Percentiles rank a stretch among this genome's conserved stretches.
Evolutionary conservation across 2,888 invertebrate species (phyloP).

Genomic region (Brenthis daphne): DNA sequence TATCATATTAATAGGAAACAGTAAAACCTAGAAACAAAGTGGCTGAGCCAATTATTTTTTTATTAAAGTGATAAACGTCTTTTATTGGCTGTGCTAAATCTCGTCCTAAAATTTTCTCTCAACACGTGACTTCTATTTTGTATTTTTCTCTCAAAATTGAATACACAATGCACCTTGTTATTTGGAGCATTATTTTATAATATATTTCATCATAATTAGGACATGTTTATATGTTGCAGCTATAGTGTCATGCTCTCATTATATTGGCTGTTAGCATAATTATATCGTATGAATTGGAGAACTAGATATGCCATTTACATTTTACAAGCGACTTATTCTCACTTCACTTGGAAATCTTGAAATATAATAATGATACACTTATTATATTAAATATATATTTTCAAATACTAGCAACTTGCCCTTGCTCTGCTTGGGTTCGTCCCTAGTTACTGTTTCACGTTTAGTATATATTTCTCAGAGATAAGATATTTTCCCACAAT

Average conservation of each 20-base stretch:
- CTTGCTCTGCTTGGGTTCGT: no score
- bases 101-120: not conserved
- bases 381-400: no score
- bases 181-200: not conserved
- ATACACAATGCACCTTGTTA: not conserved
- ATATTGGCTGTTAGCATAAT: constrained; percentile 18
- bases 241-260: not conserved
- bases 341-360: no score
- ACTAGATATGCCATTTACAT: constrained; percentile 11
- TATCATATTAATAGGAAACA: not conserved
- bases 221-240: not conserved
- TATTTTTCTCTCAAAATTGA: not conserved
- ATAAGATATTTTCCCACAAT: no score
- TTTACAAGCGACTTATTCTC: not conserved
- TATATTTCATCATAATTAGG: constrained; percentile 1
- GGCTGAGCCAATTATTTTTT: constrained; percentile 24
- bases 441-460: no score
- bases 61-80: constrained; percentile 33
- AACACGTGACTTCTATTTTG: constrained; percentile 7
- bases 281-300: constrained; percentile 15
- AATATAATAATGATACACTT: no score
- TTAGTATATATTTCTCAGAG: no score
- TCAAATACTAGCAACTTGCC: no score
- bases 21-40: not conserved
- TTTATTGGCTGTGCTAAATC: constrained; percentile 23